Evolutionary conservation across 2,888 invertebrate species (phyloP).

Genomic region (Ischnura elegans): DNA sequence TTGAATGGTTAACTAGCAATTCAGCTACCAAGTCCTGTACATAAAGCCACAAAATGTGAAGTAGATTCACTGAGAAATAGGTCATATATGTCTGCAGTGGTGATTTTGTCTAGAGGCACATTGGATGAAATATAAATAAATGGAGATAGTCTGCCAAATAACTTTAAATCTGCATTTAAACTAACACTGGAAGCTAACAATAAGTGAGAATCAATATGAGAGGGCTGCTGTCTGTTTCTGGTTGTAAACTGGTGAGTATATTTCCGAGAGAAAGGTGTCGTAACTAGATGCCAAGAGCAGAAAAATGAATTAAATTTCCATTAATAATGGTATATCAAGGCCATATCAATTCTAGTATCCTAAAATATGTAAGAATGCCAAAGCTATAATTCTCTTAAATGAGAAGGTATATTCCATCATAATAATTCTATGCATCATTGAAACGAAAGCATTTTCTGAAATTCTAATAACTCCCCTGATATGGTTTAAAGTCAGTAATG

Average conservation of each 20-base stretch:
- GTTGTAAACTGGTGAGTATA: not conserved
- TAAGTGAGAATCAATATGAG: not conserved
- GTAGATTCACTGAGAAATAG: not conserved
- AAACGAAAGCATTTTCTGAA: no score
- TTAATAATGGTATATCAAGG: no score
- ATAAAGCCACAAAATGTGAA: not conserved
- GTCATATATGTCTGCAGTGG: not conserved
- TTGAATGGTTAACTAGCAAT: no score
- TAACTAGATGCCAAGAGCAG: not conserved
- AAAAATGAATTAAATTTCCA: not conserved
- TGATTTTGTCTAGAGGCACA: not conserved
- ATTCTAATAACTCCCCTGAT: not conserved
- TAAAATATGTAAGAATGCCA: no score
- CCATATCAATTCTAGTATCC: no score
- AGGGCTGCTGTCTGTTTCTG: not conserved
- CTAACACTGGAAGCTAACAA: not conserved
- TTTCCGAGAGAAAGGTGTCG: not conserved
- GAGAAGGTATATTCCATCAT: no score
- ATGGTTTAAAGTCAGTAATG: no score
- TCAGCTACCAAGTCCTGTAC: not conserved
- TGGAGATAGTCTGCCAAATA: conserved; percentile 31
- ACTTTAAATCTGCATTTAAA: not conserved
- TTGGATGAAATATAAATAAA: not conserved
- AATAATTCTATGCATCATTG: not conserved
- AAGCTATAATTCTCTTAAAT: no score